A percentile compares a stretch with the other conserved stretches of the same genome.
Conservation (phyloP, 2,888 invertebrate genomes). For the Augochlorella aurata region DNA sequence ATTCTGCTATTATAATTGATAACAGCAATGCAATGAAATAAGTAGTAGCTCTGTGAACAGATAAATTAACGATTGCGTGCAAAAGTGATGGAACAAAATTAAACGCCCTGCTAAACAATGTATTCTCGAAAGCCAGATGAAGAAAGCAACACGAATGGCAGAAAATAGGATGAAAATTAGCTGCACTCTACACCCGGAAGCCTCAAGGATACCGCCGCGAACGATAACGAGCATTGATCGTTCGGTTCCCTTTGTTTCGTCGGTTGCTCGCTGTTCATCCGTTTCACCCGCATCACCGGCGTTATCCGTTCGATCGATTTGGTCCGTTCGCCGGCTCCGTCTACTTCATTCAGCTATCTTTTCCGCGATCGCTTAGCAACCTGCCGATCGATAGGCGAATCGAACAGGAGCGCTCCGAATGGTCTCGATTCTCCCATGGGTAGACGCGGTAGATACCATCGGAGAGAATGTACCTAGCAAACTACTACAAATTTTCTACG, state of each 20-base stretch:
- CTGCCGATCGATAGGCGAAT: slow-evolving; percentile 41
- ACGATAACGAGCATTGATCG: not conserved
- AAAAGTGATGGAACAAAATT: too few relatives aligned
- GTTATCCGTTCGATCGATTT: slow-evolving; percentile 5
- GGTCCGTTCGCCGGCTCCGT: not conserved
- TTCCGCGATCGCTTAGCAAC: slow-evolving; percentile 23
- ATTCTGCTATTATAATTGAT: too few relatives aligned
- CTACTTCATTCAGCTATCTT: slow-evolving; percentile 20
- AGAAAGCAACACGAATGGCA: too few relatives aligned
- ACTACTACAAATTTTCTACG: slow-evolving; percentile 42
- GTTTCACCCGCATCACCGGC: slow-evolving; percentile 13
- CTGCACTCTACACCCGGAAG: not conserved
- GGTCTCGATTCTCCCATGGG: slow-evolving; percentile 38
- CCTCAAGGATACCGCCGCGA: not conserved
- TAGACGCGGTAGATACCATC: slow-evolving; percentile 38
- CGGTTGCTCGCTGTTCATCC: not conserved
- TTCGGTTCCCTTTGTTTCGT: slow-evolving; percentile 5
- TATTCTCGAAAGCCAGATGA: too few relatives aligned
- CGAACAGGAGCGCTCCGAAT: slow-evolving; percentile 11
- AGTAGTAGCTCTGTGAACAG: too few relatives aligned
- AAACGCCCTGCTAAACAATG: too few relatives aligned
- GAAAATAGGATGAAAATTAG: not conserved
- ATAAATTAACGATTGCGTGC: too few relatives aligned
- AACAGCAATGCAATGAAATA: too few relatives aligned
- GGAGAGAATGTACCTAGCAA: slow-evolving; percentile 25